Conservation (phyloP, 2,797 vertebrate genomes). For the Craterocephalus amniculus region DNA sequence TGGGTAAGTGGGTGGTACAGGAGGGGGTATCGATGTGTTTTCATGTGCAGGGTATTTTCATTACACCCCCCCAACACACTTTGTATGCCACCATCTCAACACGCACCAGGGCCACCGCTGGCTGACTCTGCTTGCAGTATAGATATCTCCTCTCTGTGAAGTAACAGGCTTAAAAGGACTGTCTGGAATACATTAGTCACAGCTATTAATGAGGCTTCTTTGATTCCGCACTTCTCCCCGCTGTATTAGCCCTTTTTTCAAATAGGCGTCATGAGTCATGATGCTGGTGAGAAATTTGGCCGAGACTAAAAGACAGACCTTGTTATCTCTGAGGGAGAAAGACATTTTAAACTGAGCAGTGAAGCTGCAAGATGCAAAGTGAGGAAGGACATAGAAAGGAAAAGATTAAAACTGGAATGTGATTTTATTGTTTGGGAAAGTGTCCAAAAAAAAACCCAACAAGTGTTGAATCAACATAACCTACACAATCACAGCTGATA, state of each 20-base stretch:
- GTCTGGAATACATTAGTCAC: constrained; percentile 81
- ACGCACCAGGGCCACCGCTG: constrained; percentile 54
- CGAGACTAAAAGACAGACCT: constrained; percentile 41
- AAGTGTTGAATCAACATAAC: too few species aligned
- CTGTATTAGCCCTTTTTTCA: constrained; percentile 46
- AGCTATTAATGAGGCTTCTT: constrained; percentile 79
- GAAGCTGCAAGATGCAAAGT: constrained; percentile 19
- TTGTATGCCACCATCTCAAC: constrained; percentile 62
- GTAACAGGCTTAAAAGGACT: constrained; percentile 63
- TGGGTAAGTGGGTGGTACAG: constrained; percentile 31
- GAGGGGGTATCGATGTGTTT: constrained; percentile 36
- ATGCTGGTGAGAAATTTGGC: constrained; percentile 52
- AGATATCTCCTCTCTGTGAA: constrained; percentile 58
- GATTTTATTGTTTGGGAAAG: too few species aligned
- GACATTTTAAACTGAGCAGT: constrained; percentile 35
- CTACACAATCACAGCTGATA: too few species aligned
- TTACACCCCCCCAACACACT: constrained; percentile 59
- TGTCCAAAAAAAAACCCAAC: too few species aligned
- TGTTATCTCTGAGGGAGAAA: constrained; percentile 43
- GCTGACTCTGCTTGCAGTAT: constrained; percentile 35
- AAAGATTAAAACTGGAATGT: too few species aligned
- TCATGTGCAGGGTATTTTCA: constrained; percentile 63
- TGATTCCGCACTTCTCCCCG: constrained; percentile 54
- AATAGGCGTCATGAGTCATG: constrained; percentile 56
- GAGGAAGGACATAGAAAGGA: too few species aligned